phyloP scores from a whole-genome alignment of 2,888 invertebrate species.

The Dusona sp. region DNA sequence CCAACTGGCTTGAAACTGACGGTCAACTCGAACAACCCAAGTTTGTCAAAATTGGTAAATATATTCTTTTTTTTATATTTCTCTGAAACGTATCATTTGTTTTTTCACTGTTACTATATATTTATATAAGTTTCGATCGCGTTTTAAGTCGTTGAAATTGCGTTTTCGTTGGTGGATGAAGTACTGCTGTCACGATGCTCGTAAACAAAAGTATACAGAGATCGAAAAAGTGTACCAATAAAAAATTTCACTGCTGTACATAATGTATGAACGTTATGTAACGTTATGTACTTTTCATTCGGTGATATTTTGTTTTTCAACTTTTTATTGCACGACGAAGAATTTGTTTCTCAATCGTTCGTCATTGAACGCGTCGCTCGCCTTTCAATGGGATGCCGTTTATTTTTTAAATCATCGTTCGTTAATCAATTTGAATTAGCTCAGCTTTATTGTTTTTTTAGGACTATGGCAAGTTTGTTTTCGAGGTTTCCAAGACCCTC shows the following conservation, averaged over 20 bases:
- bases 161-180: background rate
- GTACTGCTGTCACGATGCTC: background rate
- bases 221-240: background rate
- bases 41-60: conserved; percentile 92
- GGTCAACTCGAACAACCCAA: conserved; percentile 91
- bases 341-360: background rate
- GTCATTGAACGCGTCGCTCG: background rate
- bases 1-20: conserved; percentile 98
- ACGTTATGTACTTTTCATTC: too few species aligned
- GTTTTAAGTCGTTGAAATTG: background rate
- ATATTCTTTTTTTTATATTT: background rate
- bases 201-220: background rate
- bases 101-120: background rate
- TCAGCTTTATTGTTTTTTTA: conserved; percentile 80
- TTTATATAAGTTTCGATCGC: background rate
- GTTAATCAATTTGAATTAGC: background rate
- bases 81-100: background rate
- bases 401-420: background rate
- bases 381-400: background rate
- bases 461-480: conserved; percentile 99
- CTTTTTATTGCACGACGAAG: too few species aligned
- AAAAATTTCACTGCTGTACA: background rate
- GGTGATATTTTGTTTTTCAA: too few species aligned
- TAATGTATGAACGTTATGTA: background rate
- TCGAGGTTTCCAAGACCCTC: conserved; percentile 93